A percentile compares a stretch with the other conserved stretches of the same genome.
These are phyloP conservation scores for Venusia cambrica DNA, from an alignment of 2,888 invertebrate species.

Conservation along the genomic window DNA sequence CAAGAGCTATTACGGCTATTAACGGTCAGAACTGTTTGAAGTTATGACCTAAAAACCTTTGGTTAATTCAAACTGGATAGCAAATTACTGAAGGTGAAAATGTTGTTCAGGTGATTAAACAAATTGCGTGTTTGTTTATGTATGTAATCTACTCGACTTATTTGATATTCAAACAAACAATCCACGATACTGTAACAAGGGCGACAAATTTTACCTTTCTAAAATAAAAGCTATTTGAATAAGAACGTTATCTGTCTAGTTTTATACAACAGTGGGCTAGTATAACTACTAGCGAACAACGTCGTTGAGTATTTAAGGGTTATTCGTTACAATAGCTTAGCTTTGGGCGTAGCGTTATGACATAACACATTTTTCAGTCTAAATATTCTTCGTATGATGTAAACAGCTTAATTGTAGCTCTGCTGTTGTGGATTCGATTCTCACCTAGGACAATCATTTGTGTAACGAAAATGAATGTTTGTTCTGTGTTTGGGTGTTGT, in stretches of 20 bases:
- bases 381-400: too few species aligned
- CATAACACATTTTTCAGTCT: too few species aligned
- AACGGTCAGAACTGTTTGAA: constrained; percentile 14
- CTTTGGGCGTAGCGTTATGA: neutral
- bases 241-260: constrained; percentile 29
- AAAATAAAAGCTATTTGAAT: constrained; percentile 24
- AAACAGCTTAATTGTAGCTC: neutral
- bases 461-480: too few species aligned
- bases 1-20: constrained; percentile 23
- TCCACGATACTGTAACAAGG: constrained; percentile 12
- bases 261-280: constrained; percentile 25
- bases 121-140: constrained; percentile 3
- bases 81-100: constrained; percentile 3
- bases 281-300: constrained; percentile 32
- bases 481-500: too few species aligned
- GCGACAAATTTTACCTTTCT: constrained; percentile 21
- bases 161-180: constrained; percentile 2
- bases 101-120: too few species aligned
- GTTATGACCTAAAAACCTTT: constrained; percentile 9
- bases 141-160: neutral
- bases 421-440: too few species aligned
- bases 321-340: constrained; percentile 34
- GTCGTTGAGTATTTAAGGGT: constrained; percentile 48
- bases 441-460: too few species aligned
- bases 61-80: constrained; percentile 8